Conservation (phyloP, 2,113 vertebrate genomes). For the Hiodon tergisus region DNA sequence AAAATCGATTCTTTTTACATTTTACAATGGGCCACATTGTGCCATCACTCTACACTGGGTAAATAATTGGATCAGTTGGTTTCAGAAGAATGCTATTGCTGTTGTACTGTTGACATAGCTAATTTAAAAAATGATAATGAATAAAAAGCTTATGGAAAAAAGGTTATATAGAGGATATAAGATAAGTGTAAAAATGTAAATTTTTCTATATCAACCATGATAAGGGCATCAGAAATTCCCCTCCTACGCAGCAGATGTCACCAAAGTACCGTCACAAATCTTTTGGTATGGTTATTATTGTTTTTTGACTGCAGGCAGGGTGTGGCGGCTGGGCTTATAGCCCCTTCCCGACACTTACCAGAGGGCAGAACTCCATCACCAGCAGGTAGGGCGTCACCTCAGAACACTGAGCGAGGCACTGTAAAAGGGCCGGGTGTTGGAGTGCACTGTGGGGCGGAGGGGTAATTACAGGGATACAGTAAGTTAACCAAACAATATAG, state of each 20-base stretch:
- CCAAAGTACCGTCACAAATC: too few species aligned
- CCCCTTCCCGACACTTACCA: constrained; percentile 67
- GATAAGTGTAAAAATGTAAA: not conserved
- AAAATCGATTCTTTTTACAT: too few species aligned
- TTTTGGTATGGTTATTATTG: too few species aligned
- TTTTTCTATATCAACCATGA: not conserved
- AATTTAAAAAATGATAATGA: too few species aligned
- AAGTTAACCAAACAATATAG: not conserved
- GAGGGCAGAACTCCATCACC: constrained; percentile 93
- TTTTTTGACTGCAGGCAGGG: too few species aligned
- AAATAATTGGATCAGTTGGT: too few species aligned
- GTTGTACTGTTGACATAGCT: too few species aligned
- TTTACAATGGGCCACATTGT: too few species aligned
- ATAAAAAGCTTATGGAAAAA: too few species aligned
- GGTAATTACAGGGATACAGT: not conserved
- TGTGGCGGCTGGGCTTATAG: too few species aligned
- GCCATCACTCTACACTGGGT: too few species aligned
- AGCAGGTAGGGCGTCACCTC: constrained; percentile 90
- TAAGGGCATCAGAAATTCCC: not conserved
- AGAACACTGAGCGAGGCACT: constrained; percentile 85
- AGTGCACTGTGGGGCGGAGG: constrained; percentile 64
- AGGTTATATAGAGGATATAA: not conserved
- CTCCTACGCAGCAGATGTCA: constrained; percentile 9
- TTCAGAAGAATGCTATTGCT: too few species aligned
- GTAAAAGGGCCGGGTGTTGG: constrained; percentile 86